Percentiles rank a stretch among this genome's conserved stretches.
These are phyloP conservation scores for Eupithecia abbreviata DNA, from an alignment of 2,888 invertebrate species.

Conservation along the genomic window DNA sequence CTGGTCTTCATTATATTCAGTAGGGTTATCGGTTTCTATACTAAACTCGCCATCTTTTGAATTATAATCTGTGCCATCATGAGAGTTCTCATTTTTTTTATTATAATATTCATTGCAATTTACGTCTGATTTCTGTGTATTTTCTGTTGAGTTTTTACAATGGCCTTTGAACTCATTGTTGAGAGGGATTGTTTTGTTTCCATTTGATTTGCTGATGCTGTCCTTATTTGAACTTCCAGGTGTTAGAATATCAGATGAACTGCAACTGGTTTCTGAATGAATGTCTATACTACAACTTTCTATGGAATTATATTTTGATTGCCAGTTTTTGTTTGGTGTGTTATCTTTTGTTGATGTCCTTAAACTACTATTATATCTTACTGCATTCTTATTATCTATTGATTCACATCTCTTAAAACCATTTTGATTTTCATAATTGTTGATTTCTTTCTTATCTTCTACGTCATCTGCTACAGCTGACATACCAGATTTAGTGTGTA, in stretches of 20 bases:
- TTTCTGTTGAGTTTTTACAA: background rate
- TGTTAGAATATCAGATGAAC: background rate
- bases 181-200: background rate
- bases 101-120: background rate
- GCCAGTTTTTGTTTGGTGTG: background rate
- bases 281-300: background rate
- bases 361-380: background rate
- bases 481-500: slow-evolving; percentile 5
- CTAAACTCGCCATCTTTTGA: slow-evolving; percentile 10
- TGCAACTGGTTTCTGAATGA: slow-evolving; percentile 6
- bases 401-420: background rate
- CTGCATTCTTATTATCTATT: background rate
- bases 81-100: background rate
- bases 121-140: background rate
- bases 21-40: background rate
- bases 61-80: slow-evolving; percentile 15
- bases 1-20: slow-evolving; percentile 19
- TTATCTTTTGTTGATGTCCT: background rate
- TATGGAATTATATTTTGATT: slow-evolving; percentile 7
- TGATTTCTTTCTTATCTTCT: slow-evolving; percentile 2
- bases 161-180: slow-evolving; percentile 7
- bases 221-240: slow-evolving; percentile 4
- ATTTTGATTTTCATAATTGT: slow-evolving; percentile 7
- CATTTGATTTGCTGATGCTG: background rate
- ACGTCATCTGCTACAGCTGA: background rate